Conservation (phyloP, 2,797 vertebrate genomes). For the Melanogrammus aeglefinus region DNA sequence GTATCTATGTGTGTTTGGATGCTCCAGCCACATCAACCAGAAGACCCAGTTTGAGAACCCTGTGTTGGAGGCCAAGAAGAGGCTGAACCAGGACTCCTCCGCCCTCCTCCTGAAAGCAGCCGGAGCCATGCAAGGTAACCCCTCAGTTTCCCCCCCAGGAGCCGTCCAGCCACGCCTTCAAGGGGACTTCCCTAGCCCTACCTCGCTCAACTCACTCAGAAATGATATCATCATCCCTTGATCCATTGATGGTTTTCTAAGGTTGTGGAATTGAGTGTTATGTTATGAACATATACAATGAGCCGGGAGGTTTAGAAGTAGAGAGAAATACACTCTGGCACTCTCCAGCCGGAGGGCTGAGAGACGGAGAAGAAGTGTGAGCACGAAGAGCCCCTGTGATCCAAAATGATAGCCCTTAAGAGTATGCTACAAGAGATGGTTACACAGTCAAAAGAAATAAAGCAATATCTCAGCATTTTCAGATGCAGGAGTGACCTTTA, state of each 20-base stretch:
- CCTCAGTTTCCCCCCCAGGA: neutral
- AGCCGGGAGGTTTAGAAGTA: too few species aligned
- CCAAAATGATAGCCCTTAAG: neutral
- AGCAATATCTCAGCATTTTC: neutral
- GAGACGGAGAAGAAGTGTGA: too few species aligned
- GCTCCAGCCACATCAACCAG: slow-evolving; percentile 91
- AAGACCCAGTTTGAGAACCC: slow-evolving; percentile 99
- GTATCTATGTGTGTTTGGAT: slow-evolving; percentile 18
- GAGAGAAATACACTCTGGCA: too few species aligned
- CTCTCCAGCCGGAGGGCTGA: too few species aligned
- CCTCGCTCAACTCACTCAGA: neutral
- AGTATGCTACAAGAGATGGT: neutral
- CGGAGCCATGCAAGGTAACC: slow-evolving; percentile 67
- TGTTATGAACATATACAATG: too few species aligned
- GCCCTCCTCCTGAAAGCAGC: slow-evolving; percentile 66
- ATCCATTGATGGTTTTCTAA: too few species aligned
- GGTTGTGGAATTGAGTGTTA: too few species aligned
- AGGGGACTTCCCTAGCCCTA: neutral
- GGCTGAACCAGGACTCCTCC: slow-evolving; percentile 68
- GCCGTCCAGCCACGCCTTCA: neutral
- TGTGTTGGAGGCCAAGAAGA: slow-evolving; percentile 94
- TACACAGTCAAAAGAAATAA: neutral
- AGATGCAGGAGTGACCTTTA: slow-evolving; percentile 21
- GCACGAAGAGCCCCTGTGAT: neutral
- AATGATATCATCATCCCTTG: too few species aligned